These are phyloP conservation scores for Silvanus unidentatus DNA, from an alignment of 2,888 invertebrate genomes.

Conservation along the genomic window DNA sequence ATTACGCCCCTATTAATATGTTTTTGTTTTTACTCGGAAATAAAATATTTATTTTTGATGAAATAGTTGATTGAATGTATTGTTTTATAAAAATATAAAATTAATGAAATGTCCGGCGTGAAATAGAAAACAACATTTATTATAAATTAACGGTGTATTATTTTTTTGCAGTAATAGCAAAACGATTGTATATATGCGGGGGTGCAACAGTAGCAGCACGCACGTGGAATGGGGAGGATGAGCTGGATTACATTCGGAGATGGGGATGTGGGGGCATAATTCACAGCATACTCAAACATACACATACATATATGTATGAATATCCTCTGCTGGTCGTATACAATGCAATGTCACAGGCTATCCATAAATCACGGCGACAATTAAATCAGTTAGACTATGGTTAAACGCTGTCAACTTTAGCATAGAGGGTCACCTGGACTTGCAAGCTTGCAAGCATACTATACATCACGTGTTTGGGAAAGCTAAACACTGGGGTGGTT, in stretches of 20 bases:
- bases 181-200: too few species aligned
- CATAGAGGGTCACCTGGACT: slow-evolving; percentile 36
- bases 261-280: slow-evolving; percentile 26
- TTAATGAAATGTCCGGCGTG: too few species aligned
- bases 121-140: too few species aligned
- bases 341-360: slow-evolving; percentile 37
- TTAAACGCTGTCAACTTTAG: slow-evolving; percentile 41
- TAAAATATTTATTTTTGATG: too few species aligned
- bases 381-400: slow-evolving; percentile 43
- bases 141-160: too few species aligned
- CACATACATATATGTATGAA: slow-evolving; percentile 11
- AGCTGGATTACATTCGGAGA: slow-evolving; percentile 19
- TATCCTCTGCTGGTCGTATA: slow-evolving; percentile 17
- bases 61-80: too few species aligned
- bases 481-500: slow-evolving; percentile 3
- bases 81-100: too few species aligned
- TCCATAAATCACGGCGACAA: slow-evolving; percentile 42
- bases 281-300: slow-evolving; percentile 30
- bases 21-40: too few species aligned
- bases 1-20: too few species aligned
- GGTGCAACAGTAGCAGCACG: too few species aligned
- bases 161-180: too few species aligned
- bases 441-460: slow-evolving; percentile 20
- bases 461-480: slow-evolving; percentile 23
- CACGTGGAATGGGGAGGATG: slow-evolving; percentile 5